These are phyloP conservation scores for Axis porcinus DNA, from an alignment of 2,113 vertebrate species.

Conservation along the genomic window DNA sequence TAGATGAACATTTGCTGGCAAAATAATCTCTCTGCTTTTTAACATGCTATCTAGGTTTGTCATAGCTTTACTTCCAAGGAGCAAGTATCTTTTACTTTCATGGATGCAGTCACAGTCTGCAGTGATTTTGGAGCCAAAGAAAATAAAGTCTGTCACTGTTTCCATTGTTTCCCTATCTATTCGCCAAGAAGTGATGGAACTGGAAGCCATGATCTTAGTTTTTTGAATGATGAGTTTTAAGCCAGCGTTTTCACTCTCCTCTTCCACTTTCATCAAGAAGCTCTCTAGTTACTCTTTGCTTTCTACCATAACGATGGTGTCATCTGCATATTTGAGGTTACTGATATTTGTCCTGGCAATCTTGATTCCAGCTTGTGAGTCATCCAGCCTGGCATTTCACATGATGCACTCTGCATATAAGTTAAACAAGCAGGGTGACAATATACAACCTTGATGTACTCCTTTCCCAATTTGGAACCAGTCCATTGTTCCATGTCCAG, in stretches of 20 bases:
- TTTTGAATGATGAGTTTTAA: background rate
- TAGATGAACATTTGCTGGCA: background rate
- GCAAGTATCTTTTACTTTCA: background rate
- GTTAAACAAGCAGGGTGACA: background rate
- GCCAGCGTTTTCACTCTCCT: background rate
- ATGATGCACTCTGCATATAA: background rate
- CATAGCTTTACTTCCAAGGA: background rate
- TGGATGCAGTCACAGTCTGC: background rate
- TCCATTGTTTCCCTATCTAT: background rate
- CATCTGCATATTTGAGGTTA: background rate
- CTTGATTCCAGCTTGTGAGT: background rate
- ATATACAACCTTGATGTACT: background rate
- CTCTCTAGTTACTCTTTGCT: background rate
- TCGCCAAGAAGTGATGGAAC: background rate
- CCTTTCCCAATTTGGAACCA: background rate
- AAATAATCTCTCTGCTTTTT: background rate
- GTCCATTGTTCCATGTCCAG: background rate
- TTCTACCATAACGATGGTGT: background rate
- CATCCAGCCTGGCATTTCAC: background rate
- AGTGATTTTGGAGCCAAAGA: background rate
- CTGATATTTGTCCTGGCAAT: background rate
- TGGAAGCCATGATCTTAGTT: background rate
- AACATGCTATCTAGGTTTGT: background rate
- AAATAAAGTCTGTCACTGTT: background rate
- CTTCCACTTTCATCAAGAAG: background rate